Evolutionary conservation across 64 coral and sea anemone species (phyloP).

Genomic region (Catalaphyllia jardinei): DNA sequence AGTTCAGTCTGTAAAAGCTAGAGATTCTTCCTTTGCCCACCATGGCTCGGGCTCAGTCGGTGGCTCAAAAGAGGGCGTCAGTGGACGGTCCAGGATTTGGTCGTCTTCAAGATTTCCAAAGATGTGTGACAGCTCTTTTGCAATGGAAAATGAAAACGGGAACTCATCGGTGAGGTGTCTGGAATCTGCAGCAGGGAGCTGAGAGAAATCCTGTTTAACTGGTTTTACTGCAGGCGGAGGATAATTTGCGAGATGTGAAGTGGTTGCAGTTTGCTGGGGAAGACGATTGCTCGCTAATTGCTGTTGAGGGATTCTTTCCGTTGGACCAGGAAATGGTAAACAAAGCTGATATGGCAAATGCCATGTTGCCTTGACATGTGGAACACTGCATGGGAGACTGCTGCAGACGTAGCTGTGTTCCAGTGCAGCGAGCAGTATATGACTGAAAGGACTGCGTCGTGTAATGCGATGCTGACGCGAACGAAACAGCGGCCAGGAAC

Average conservation of each 20-base stretch:
- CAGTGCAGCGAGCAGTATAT: no score
- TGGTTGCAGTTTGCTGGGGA: no score
- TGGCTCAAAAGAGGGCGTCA: background rate
- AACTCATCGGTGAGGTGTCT: background rate
- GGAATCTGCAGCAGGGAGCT: background rate
- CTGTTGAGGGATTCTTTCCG: no score
- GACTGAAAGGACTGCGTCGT: background rate
- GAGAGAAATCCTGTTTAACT: background rate
- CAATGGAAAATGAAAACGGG: background rate
- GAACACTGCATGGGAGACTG: no score
- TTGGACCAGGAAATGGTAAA: no score
- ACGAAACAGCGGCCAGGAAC: no score
- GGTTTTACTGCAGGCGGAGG: no score
- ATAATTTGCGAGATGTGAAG: no score
- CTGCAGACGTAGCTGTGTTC: no score
- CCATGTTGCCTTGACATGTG: no score
- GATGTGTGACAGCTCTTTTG: conserved; percentile 2
- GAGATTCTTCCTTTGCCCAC: background rate
- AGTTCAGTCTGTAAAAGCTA: background rate
- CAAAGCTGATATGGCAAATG: no score
- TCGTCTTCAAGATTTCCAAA: background rate
- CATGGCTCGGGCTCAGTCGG: background rate
- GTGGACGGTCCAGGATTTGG: background rate
- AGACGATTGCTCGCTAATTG: no score
- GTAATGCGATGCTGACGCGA: background rate